A percentile compares a stretch with the other conserved stretches of the same genome.
phyloP scores from a whole-genome alignment of 2,797 vertebrate species.

The Neostethus bicornis region DNA sequence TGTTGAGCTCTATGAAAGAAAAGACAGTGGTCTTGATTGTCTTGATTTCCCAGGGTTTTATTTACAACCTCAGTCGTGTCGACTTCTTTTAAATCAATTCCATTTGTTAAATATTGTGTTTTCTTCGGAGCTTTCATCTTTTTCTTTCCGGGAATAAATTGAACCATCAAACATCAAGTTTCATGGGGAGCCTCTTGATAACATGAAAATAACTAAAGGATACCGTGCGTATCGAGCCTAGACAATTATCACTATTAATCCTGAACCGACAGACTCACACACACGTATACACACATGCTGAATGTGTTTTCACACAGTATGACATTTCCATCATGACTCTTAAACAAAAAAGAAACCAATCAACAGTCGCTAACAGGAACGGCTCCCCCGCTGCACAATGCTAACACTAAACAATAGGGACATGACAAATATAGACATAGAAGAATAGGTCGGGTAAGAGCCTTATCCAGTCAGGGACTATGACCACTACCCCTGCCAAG shows the following conservation, averaged over 20 bases:
- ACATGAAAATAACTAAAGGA: slow-evolving; percentile 2
- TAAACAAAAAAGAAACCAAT: slow-evolving; percentile 31
- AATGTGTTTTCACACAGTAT: slow-evolving; percentile 42
- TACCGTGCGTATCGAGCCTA: slow-evolving; percentile 3
- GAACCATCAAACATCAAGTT: too few species aligned
- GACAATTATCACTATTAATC: slow-evolving; percentile 34
- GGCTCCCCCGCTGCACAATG: slow-evolving; percentile 51
- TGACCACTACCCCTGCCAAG: slow-evolving; percentile 33
- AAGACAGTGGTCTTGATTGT: too few species aligned
- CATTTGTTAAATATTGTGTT: too few species aligned
- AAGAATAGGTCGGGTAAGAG: slow-evolving; percentile 53
- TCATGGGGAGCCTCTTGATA: too few species aligned
- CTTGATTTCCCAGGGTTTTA: too few species aligned
- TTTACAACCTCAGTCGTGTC: too few species aligned
- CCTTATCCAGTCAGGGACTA: background rate
- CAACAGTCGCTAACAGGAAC: slow-evolving; percentile 43
- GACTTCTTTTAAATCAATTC: too few species aligned
- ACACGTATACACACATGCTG: slow-evolving; percentile 10
- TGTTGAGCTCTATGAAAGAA: slow-evolving; percentile 72
- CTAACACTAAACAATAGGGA: slow-evolving; percentile 54
- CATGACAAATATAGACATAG: slow-evolving; percentile 62
- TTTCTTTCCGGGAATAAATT: too few species aligned
- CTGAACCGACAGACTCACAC: slow-evolving; percentile 1
- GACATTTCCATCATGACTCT: slow-evolving; percentile 23
- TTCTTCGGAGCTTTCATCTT: too few species aligned